Evolutionary conservation across 2,113 vertebrate species (phyloP).

Genomic region (Engystomops pustulosus): DNA sequence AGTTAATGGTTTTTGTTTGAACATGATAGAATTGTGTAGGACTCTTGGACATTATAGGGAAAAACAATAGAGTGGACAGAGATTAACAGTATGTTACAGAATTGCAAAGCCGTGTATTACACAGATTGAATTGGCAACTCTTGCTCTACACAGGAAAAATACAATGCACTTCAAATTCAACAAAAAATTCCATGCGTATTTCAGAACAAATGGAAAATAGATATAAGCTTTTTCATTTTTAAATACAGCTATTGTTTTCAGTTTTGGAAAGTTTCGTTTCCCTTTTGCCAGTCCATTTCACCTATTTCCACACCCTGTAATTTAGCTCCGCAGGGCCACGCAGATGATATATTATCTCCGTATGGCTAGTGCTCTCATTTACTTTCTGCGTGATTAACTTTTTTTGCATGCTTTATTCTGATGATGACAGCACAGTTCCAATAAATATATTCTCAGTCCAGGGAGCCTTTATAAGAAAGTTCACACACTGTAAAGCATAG

Average conservation of each 20-base stretch:
- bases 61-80: too few species aligned
- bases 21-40: too few species aligned
- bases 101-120: too few species aligned
- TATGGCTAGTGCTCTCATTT: conserved; percentile 8
- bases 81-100: too few species aligned
- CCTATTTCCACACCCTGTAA: conserved; percentile 4
- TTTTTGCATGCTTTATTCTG: conserved; percentile 5
- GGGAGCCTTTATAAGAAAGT: background rate
- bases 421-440: background rate
- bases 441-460: background rate
- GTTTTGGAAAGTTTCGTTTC: background rate
- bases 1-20: too few species aligned
- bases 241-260: background rate
- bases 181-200: background rate
- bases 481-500: background rate
- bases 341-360: background rate
- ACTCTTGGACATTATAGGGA: too few species aligned
- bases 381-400: conserved; percentile 26
- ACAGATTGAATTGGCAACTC: too few species aligned
- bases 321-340: conserved; percentile 19
- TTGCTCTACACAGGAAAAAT: too few species aligned
- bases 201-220: background rate
- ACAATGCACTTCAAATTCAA: too few species aligned
- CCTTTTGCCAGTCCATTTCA: conserved; percentile 15
- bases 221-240: background rate